Evolutionary conservation across 2,797 vertebrate genomes (phyloP), one percentile per base, ranked within the genome.

Genomic region (Siniperca undulata): DNA sequence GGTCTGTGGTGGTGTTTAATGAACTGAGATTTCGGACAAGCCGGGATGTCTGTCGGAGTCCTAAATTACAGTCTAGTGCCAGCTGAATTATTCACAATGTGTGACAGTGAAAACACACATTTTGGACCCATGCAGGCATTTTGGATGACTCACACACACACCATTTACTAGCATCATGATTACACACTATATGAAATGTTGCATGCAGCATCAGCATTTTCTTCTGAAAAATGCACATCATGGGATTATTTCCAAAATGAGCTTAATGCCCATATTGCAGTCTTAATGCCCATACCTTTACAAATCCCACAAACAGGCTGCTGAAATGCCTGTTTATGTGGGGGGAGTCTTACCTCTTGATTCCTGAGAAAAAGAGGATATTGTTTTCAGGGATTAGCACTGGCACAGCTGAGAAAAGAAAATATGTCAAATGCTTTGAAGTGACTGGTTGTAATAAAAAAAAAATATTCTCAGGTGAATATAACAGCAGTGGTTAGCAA

Each of bases 371-470:
- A 70, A 60, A 67, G 14, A 72, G 38, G 68, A 70, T 78, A 86
- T 84, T 86, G 73, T 84, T 87, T 81, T 83, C 65, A 61, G 58
- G 85, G 78, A 86, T 87, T 83, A 84, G 62, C 8, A 12, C 19
- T 1, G 34, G 16, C 68, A 44, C 19, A 22, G 61, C 61, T 22
- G 52, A 62, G 50, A 70, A 78, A 70, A 66, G 27, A 74, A 73
- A 81, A 76, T 46, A 50, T 56, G 64, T 61, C 27, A 60, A 71
- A 70, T 59, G 53, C 44, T 66, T 80, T 2, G 0, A 69, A 65
- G 58, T 66, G 58, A 77, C 30, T 46, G 40, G 36, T 3, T 68
- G n/a, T 67, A 85, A 78, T 67, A 27, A 80, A 66, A 34, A 34
- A 7, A 38, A 73, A 71, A 80, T 30, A 30, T 38, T 73, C 61